A percentile compares a stretch with the other conserved stretches of the same genome.
These are phyloP conservation scores for Ashinkailepas kermadecensis DNA, from an alignment of 2,888 invertebrate genomes.

Conservation along the genomic window DNA sequence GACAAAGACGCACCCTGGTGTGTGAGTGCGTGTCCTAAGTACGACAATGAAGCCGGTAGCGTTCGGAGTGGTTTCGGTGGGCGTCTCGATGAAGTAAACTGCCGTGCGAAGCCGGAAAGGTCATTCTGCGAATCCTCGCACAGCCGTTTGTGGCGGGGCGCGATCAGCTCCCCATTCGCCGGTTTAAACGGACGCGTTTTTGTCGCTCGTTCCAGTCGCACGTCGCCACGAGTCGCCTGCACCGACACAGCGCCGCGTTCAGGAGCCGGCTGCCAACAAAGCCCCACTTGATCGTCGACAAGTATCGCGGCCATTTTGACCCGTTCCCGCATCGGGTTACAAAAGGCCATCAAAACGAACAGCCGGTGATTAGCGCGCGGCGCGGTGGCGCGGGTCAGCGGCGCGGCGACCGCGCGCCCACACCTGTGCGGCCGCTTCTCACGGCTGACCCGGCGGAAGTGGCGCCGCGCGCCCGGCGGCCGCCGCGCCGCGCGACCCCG, in stretches of 20 bases:
- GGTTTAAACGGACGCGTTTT: too few species aligned
- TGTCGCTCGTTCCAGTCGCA: not conserved
- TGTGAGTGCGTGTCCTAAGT: too few species aligned
- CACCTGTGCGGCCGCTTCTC: not conserved
- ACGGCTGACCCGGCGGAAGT: not conserved
- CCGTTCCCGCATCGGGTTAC: not conserved
- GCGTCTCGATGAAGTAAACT: too few species aligned
- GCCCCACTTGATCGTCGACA: too few species aligned
- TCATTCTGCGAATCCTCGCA: too few species aligned
- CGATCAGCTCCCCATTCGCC: too few species aligned
- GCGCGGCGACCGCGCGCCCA: not conserved
- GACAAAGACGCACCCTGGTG: too few species aligned
- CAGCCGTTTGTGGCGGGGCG: too few species aligned
- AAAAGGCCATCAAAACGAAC: not conserved
- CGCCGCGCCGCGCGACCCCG: not conserved
- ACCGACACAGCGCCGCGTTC: not conserved
- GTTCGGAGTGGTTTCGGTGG: too few species aligned
- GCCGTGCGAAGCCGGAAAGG: too few species aligned
- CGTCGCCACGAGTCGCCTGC: not conserved
- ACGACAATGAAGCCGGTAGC: too few species aligned
- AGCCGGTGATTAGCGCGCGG: not conserved
- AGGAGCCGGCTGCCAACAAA: too few species aligned
- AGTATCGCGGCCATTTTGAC: not conserved
- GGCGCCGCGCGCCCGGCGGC: not conserved
- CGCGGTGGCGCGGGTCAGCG: not conserved